Percentiles rank a stretch among this genome's conserved stretches.
Evolutionary conservation across 2,888 invertebrate species (phyloP).

Genomic region (Cephus pulcher): DNA sequence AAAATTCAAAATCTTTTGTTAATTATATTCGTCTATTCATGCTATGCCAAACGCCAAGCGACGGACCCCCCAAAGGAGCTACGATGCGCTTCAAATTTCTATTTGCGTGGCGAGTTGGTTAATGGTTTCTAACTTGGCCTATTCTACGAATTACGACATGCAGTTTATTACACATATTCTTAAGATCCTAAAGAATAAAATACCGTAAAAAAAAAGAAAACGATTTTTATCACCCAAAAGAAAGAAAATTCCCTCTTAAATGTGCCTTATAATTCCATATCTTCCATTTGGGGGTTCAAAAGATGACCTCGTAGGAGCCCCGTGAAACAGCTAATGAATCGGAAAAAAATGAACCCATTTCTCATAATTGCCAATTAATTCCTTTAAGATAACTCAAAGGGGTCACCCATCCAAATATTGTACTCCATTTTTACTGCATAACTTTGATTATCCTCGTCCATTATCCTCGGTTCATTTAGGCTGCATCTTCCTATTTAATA

Average conservation of each 20-base stretch:
- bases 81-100: background rate
- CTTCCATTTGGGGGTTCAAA: too few relatives aligned
- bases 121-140: background rate
- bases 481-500: too few relatives aligned
- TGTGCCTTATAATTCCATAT: too few relatives aligned
- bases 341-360: too few relatives aligned
- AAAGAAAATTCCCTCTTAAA: background rate
- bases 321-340: too few relatives aligned
- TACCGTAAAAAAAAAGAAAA: background rate
- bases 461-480: too few relatives aligned
- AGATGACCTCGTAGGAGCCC: too few relatives aligned
- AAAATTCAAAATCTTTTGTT: background rate
- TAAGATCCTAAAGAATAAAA: background rate
- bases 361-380: too few relatives aligned
- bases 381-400: too few relatives aligned
- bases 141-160: background rate
- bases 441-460: too few relatives aligned
- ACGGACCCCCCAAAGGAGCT: background rate
- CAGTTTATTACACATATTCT: background rate
- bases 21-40: background rate
- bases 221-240: background rate
- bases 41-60: background rate
- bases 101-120: background rate
- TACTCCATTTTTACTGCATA: too few relatives aligned
- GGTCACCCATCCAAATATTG: too few relatives aligned